These are phyloP conservation scores for Synanthedon andrenaeformis DNA, from an alignment of 2,888 invertebrate species.

Conservation along the genomic window DNA sequence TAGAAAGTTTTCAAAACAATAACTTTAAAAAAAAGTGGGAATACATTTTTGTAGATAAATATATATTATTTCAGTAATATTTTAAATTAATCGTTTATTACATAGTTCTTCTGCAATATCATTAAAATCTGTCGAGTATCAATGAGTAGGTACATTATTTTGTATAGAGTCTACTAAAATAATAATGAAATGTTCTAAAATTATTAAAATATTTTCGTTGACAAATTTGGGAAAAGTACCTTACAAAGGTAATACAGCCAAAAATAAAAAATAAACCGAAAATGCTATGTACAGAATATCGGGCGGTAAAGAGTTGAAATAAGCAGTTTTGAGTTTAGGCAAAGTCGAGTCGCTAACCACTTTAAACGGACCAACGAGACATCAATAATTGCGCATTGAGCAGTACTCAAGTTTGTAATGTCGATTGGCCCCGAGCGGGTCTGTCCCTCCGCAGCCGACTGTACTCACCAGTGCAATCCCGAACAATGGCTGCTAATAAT, in stretches of 20 bases:
- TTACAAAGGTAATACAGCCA: background rate
- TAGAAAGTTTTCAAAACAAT: background rate
- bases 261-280: background rate
- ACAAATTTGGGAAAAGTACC: background rate
- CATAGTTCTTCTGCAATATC: too few species aligned
- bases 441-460: constrained; percentile 24
- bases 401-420: background rate
- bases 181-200: background rate
- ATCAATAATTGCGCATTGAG: background rate
- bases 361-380: background rate
- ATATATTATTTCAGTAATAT: too few species aligned
- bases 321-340: background rate
- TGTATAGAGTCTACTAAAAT: too few species aligned
- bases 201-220: background rate
- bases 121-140: too few species aligned
- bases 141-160: too few species aligned
- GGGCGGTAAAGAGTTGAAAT: background rate
- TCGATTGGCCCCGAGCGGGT: background rate
- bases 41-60: too few species aligned
- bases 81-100: too few species aligned
- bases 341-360: background rate
- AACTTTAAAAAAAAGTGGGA: too few species aligned
- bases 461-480: constrained; percentile 42
- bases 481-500: constrained; percentile 68
- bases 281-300: background rate